Percentiles rank a stretch among this genome's conserved stretches.
These are phyloP conservation scores for Dipodomys spectabilis DNA, from an alignment of 2,113 vertebrate genomes.

Conservation along the genomic window DNA sequence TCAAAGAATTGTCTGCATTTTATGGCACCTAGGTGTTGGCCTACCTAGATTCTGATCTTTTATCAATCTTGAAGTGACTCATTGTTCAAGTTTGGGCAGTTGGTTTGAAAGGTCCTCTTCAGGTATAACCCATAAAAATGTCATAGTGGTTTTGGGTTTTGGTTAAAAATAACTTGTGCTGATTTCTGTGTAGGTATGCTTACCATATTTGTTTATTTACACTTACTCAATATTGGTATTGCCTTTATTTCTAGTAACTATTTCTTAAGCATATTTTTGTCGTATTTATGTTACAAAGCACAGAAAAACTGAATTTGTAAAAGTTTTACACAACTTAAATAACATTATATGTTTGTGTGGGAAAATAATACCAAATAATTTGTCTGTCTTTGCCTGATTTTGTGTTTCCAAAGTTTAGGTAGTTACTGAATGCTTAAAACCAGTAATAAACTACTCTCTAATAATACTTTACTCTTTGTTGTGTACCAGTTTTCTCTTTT, in stretches of 20 bases:
- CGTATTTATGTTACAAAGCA: constrained; percentile 71
- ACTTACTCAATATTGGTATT: constrained; percentile 72
- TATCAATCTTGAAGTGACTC: constrained; percentile 71
- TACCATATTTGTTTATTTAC: constrained; percentile 78
- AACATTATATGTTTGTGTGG: constrained; percentile 54
- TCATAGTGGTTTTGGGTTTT: constrained; percentile 76
- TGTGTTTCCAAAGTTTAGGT: background rate
- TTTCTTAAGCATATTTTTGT: constrained; percentile 75
- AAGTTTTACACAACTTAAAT: constrained; percentile 42
- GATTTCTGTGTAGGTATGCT: constrained; percentile 71
- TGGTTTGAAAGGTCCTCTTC: constrained; percentile 77
- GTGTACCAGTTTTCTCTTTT: background rate
- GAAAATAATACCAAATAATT: background rate
- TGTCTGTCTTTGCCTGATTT: constrained; percentile 16
- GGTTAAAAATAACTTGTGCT: constrained; percentile 79
- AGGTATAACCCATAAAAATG: constrained; percentile 75
- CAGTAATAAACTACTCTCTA: background rate
- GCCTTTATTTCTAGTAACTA: constrained; percentile 75
- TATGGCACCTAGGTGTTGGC: constrained; percentile 15
- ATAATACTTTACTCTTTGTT: background rate
- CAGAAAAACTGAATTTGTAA: constrained; percentile 61
- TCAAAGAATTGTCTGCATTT: constrained; percentile 29
- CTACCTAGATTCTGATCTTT: constrained; percentile 64
- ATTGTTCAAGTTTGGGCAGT: constrained; percentile 45
- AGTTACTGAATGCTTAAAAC: background rate